phyloP scores from a whole-genome alignment of 2,113 vertebrate species.

The Puma concolor region DNA sequence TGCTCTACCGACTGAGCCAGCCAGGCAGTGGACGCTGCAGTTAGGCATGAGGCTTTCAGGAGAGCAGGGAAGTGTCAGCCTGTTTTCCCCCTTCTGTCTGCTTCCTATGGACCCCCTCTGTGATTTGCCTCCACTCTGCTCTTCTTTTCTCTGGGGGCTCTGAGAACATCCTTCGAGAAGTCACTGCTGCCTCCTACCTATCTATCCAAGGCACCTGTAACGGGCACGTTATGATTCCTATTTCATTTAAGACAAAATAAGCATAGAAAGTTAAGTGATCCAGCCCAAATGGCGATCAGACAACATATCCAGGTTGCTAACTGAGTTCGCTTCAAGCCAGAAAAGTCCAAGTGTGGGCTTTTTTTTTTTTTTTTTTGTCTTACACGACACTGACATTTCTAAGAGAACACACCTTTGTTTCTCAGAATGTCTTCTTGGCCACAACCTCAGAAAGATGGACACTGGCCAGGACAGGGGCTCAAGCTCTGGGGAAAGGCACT shows the following conservation, averaged over 20 bases:
- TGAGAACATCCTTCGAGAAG: neutral
- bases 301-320: neutral
- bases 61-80: neutral
- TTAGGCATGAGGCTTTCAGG: neutral
- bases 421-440: neutral
- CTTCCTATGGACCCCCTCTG: neutral
- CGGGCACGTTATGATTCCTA: neutral
- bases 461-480: neutral
- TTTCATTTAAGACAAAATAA: neutral
- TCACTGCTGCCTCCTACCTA: neutral
- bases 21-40: rapidly evolving
- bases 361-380: neutral
- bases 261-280: neutral
- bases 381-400: neutral
- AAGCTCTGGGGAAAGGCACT: neutral
- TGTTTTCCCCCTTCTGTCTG: neutral
- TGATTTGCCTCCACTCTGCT: no score
- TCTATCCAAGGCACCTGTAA: neutral
- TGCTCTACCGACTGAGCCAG: no score
- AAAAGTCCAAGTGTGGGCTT: neutral
- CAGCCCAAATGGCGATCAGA: neutral
- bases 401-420: neutral
- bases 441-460: neutral
- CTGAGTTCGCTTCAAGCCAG: neutral
- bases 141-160: neutral